Base-by-base conservation (phyloP, 2,888 invertebrate genomes). In the Margaritifera margaritifera region DNA sequence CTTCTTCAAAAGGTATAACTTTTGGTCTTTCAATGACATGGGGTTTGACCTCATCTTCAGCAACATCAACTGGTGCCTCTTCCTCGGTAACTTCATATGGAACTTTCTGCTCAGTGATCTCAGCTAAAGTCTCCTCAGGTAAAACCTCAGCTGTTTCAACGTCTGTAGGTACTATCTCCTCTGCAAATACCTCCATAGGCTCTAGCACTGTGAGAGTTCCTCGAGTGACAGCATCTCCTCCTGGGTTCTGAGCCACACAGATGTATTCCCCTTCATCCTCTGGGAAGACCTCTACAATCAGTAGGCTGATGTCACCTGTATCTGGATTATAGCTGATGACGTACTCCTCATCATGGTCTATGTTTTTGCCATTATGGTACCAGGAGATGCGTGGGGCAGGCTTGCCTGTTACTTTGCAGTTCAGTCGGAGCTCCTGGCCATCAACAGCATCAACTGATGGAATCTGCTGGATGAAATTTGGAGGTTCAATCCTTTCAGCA, bases 171-270 rank as follows among this genome's bases (percentile, higher is more conserved):
- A 67, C 66, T 24, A 71, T 74, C 18, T 70, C 70, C 20, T 69
- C 66, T 53, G 75, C 73, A 25, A 66, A 69, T 56, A 92, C 0
- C 56, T 60, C 65, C 71, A 77, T 77, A n/a, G 78, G 79, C 57
- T 80, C 84, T 8, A 75, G 65, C n/a, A 88, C 86, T 51, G 75
- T 78, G 25, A 89, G 75, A 68, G 83, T 83, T 66, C 90, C 90
- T 31, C 90, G 86, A 4, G 91, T 89, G 57, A 98, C 96, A 54
- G 98, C 98, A 91, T 97, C 97, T 71, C 99, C 99, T 86, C 96
- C 96, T 87, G 95, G 88, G 74, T 91, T 91, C 64, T 84, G 87
- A 25, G 96, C 95, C 52, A 97, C 93, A 89, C 98, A 98, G 90
- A 96, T 96, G 91, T 87, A 88, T 69, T 86, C 83, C 6, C 89